Evolutionary conservation across 2,113 vertebrate species (phyloP).

Genomic region (Eubucco bourcierii): DNA sequence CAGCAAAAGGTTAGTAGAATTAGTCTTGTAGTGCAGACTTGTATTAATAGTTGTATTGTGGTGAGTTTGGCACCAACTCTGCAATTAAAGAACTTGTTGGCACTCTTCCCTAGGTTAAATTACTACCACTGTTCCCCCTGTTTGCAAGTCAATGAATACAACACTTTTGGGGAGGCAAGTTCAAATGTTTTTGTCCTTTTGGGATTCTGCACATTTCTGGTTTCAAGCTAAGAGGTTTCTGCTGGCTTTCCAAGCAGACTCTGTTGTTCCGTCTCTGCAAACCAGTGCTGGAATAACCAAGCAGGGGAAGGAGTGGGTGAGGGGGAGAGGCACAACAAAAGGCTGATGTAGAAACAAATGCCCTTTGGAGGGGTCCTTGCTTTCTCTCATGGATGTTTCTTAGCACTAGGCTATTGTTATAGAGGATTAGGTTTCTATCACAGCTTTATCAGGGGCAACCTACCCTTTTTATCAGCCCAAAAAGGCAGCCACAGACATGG

Average conservation of each 20-base stretch:
- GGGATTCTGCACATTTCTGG: slow-evolving; percentile 18
- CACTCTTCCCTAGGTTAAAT: slow-evolving; percentile 69
- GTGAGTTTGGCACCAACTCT: slow-evolving; percentile 66
- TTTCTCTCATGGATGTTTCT: not conserved
- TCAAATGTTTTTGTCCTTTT: slow-evolving; percentile 22
- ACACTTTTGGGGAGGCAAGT: slow-evolving; percentile 32
- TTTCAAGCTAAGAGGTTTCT: slow-evolving; percentile 37
- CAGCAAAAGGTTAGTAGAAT: slow-evolving; percentile 76
- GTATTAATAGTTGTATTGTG: slow-evolving; percentile 75
- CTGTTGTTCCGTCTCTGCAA: slow-evolving; percentile 1
- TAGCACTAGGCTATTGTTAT: not conserved
- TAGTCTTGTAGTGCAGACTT: slow-evolving; percentile 66
- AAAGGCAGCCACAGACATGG: not conserved
- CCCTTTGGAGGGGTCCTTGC: not conserved
- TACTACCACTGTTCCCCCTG: slow-evolving; percentile 5
- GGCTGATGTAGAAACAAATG: slow-evolving; percentile 5
- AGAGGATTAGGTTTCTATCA: slow-evolving; percentile 38
- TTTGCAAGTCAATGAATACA: slow-evolving; percentile 48
- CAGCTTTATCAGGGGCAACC: slow-evolving; percentile 13
- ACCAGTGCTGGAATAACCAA: not conserved
- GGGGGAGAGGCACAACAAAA: not conserved
- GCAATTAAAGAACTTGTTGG: slow-evolving; percentile 73
- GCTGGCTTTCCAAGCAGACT: slow-evolving; percentile 13
- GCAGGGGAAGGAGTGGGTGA: not conserved
- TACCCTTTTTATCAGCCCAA: not conserved